Base-by-base conservation (phyloP, 2,888 invertebrate genomes). In the Atethmia centrago region DNA sequence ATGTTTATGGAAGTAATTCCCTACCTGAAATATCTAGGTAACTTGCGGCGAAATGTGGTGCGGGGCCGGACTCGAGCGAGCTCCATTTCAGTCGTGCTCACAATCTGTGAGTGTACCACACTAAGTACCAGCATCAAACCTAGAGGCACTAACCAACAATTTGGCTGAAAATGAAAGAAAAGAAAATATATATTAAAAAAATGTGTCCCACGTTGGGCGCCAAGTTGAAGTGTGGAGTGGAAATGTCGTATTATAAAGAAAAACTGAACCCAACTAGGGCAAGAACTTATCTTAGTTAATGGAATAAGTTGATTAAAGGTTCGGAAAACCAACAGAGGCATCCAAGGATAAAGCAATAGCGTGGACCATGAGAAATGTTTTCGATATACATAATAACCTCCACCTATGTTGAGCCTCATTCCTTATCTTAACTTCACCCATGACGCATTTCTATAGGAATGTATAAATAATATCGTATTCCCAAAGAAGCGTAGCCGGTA, bases 71-170 rank as follows among this genome's bases (percentile, higher is more conserved):
- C 95, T 45, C 95, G 89, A 0, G 93, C 96, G 10, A 96, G 87
- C 83, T 96, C 96, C 95, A 95, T 94, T 79, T 96, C 96, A 5
- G 96, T 95, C 3, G 96, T 96, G 87, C 96, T 96, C 9, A 96
- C 96, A 69, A 96, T 96, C 84, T 96, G 96, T 4, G 96, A 95
- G 89, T 96, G 96, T 8, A 96, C 96, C 63, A 96, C 89, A 72
- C 95, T 94, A 53, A 96, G 90, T 58, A 96, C 94, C 79, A 95
- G 64, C 96, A 96, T 96, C 67, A 96, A 86, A 36, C 93, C 95
- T 49, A 95, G 82, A 4, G 96, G 96, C 45, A 96, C 94, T 76
- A 96, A 78, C 94, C 96, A 95, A 84, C 94, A 94, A 82, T 95
- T 92, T 0, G 93, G 90, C 96, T 96, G 90, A 59, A 91, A 90